Evolutionary conservation across 2,888 invertebrate genomes (phyloP).

Genomic region (Melieria omissa): DNA sequence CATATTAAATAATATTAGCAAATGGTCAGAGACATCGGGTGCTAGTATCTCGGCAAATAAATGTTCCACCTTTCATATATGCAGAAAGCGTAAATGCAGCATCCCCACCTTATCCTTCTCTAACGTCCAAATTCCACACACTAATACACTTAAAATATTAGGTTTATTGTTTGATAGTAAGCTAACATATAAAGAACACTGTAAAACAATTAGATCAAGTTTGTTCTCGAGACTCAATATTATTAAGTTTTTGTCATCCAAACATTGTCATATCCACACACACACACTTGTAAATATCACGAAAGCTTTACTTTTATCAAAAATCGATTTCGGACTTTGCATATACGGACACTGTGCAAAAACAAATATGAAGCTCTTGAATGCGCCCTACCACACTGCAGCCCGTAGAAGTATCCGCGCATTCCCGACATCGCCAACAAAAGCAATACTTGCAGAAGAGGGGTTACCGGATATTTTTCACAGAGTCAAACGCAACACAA

Average conservation of each 20-base stretch:
- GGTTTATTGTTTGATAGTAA: neutral
- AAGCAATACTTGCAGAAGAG: neutral
- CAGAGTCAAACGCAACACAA: neutral
- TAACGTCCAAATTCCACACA: too few species aligned
- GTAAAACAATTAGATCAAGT: conserved; percentile 1
- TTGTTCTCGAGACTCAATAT: neutral
- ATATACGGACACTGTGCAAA: conserved; percentile 16
- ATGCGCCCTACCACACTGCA: neutral
- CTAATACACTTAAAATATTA: neutral
- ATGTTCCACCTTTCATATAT: too few species aligned
- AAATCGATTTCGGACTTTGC: conserved; percentile 3
- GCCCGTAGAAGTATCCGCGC: neutral
- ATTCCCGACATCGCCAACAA: neutral
- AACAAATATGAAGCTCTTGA: neutral
- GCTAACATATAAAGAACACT: conserved; percentile 1
- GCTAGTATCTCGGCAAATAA: too few species aligned
- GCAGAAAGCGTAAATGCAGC: too few species aligned
- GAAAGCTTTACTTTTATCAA: neutral
- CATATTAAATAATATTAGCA: too few species aligned
- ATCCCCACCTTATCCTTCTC: too few species aligned
- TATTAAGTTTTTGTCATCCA: conserved; percentile 2
- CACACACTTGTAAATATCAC: conserved; percentile 1
- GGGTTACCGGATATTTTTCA: neutral
- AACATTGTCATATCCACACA: conserved; percentile 4
- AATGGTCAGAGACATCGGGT: too few species aligned